Evolutionary conservation across 2,797 vertebrate species (phyloP).

Genomic region (Tamandua tetradactyla): DNA sequence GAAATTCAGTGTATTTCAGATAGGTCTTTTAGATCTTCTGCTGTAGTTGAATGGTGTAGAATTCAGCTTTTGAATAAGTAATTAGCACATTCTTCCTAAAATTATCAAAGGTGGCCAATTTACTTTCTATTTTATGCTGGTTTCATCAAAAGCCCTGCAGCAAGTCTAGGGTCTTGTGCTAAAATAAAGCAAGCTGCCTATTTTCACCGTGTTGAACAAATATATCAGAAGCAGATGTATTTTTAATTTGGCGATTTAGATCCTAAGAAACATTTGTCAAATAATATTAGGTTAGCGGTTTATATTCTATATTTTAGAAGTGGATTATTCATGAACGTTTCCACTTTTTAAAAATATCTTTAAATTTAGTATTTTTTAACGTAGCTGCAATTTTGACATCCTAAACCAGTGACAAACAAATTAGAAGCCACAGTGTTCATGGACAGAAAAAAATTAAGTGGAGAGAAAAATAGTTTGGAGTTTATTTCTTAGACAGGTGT

Average conservation of each 20-base stretch:
- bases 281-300: background rate
- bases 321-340: background rate
- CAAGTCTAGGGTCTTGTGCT: constrained; percentile 1
- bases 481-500: background rate
- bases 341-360: too few relatives aligned
- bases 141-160: constrained; percentile 8
- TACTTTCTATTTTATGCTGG: background rate
- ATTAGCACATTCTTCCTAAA: constrained; percentile 11
- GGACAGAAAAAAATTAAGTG: constrained; percentile 10
- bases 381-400: background rate
- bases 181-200: constrained; percentile 41
- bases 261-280: constrained; percentile 8
- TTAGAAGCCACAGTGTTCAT: background rate
- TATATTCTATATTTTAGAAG: constrained; percentile 21
- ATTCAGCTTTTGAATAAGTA: constrained; percentile 17
- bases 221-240: background rate
- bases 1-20: background rate
- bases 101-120: background rate
- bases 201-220: background rate
- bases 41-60: background rate
- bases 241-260: constrained; percentile 10
- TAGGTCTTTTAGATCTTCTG: background rate
- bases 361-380: background rate
- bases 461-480: background rate
- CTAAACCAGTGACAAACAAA: background rate